Conservation (phyloP, 2,888 invertebrate genomes). For the Morpho achilles region DNA sequence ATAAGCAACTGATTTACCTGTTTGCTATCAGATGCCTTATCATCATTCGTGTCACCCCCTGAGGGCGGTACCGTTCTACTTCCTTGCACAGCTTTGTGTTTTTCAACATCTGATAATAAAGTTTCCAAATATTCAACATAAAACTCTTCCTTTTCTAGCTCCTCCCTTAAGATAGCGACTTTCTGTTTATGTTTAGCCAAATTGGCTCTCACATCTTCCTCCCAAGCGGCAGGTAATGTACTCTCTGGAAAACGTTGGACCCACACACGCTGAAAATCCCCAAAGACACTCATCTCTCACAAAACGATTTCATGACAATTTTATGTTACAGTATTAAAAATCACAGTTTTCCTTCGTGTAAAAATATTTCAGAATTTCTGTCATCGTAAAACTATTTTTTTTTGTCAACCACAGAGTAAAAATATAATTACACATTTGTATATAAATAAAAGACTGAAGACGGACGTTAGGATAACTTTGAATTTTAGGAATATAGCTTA, state of each 20-base stretch:
- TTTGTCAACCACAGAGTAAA: conserved; percentile 8
- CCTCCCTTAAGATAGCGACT: conserved; percentile 88
- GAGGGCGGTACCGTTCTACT: conserved; percentile 74
- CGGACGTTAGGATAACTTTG: too few relatives aligned
- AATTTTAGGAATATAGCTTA: too few relatives aligned
- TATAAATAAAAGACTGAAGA: too few relatives aligned
- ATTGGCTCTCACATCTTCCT: conserved; percentile 94
- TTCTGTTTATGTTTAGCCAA: conserved; percentile 93
- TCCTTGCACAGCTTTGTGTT: conserved; percentile 81
- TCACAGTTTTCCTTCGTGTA: conserved; percentile 38
- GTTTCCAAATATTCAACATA: conserved; percentile 94
- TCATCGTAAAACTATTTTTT: conserved; percentile 47
- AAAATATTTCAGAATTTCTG: conserved; percentile 53
- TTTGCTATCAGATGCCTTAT: conserved; percentile 70
- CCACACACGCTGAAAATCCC: conserved; percentile 95
- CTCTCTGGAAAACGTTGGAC: conserved; percentile 94
- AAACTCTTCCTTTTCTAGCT: conserved; percentile 93
- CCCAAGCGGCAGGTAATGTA: conserved; percentile 94
- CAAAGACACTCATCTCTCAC: conserved; percentile 90
- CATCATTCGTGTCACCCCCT: conserved; percentile 64
- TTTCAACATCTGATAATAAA: conserved; percentile 90
- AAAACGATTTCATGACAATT: conserved; percentile 77
- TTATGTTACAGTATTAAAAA: conserved; percentile 57
- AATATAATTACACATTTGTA: not conserved
- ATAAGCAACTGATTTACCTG: conserved; percentile 50